phyloP scores from a whole-genome alignment of 2,888 invertebrate genomes.

The Athrips mouffetella region DNA sequence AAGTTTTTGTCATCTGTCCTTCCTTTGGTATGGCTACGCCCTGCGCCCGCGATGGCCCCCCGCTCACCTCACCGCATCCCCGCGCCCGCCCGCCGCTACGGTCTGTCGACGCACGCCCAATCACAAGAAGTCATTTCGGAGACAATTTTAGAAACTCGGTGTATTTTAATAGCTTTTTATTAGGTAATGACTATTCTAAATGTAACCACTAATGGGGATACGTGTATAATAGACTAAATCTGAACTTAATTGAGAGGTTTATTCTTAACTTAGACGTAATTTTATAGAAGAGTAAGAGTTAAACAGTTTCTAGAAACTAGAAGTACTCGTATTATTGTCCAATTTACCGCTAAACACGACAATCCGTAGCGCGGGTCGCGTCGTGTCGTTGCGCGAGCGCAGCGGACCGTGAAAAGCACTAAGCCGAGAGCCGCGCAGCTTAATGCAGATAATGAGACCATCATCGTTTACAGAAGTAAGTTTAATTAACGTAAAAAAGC shows the following conservation, averaged over 20 bases:
- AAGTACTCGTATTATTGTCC: conserved; percentile 15
- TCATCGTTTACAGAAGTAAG: conserved; percentile 73
- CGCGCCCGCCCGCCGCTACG: conserved; percentile 10
- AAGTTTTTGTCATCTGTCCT: conserved; percentile 63
- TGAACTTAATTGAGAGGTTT: no score
- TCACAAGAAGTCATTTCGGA: conserved; percentile 32
- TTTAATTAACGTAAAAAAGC: conserved; percentile 78
- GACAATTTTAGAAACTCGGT: conserved; percentile 36
- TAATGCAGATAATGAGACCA: conserved; percentile 65
- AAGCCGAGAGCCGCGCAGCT: conserved; percentile 43
- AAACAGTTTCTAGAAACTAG: neutral
- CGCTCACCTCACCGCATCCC: neutral
- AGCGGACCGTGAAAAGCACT: conserved; percentile 57
- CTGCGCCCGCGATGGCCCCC: conserved; percentile 14
- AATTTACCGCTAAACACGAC: conserved; percentile 38
- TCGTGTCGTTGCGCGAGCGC: conserved; percentile 33
- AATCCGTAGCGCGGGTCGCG: conserved; percentile 24
- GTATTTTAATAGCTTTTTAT: conserved; percentile 35
- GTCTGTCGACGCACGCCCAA: conserved; percentile 27
- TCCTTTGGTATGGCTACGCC: conserved; percentile 48
- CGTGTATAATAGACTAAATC: conserved; percentile 13
- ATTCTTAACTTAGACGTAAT: neutral
- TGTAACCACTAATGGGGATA: conserved; percentile 29
- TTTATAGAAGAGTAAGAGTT: neutral
- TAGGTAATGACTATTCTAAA: conserved; percentile 32